Percentiles rank a stretch among this genome's conserved stretches.
These are phyloP conservation scores for Cantharis flavilabris DNA, from an alignment of 2,888 invertebrate species.

Conservation along the genomic window DNA sequence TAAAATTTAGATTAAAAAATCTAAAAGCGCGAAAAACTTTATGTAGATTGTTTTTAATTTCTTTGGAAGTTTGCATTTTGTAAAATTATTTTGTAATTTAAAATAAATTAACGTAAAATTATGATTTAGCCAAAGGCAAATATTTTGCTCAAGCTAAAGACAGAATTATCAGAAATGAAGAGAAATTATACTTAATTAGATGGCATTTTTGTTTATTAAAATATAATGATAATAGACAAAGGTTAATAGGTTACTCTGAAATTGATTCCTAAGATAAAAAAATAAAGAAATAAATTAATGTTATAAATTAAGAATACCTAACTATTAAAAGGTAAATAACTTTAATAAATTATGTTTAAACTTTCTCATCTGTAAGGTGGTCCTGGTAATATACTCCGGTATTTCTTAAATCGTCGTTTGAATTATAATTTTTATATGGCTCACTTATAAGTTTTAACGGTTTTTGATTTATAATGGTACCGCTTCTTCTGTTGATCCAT, in stretches of 20 bases:
- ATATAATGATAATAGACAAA: neutral
- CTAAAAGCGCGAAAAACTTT: too few species aligned
- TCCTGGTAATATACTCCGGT: conserved; percentile 20
- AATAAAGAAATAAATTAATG: neutral
- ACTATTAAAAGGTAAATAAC: too few species aligned
- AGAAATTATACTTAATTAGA: neutral
- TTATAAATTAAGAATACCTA: neutral
- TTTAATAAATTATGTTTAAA: neutral
- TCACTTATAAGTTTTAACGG: neutral
- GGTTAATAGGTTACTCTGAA: neutral
- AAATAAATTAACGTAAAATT: too few species aligned
- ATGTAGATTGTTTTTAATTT: too few species aligned
- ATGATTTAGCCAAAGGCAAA: neutral
- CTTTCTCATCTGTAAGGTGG: neutral
- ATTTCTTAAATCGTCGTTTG: conserved; percentile 13
- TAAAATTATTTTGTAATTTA: too few species aligned
- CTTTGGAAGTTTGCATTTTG: too few species aligned
- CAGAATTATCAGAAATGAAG: neutral
- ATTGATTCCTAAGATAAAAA: neutral
- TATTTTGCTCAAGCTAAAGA: neutral
- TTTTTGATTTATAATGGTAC: conserved; percentile 11
- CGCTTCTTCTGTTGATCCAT: conserved; percentile 34
- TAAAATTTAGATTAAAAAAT: too few species aligned
- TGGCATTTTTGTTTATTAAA: neutral
- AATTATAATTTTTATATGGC: conserved; percentile 8